Conservation (phyloP, 2,888 invertebrate species). For the Drosophila siamana region DNA sequence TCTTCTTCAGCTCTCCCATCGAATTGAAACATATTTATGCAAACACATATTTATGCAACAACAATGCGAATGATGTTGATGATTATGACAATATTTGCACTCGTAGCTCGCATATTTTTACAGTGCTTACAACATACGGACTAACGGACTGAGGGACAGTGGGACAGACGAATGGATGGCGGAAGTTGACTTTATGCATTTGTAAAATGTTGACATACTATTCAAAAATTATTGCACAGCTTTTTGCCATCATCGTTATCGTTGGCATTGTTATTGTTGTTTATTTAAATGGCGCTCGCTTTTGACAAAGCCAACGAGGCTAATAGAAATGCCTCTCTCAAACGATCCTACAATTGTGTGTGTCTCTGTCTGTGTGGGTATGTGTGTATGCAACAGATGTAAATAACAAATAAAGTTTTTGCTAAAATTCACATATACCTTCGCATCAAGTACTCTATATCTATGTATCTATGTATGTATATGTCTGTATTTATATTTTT, state of each 20-base stretch:
- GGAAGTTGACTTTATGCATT: constrained; percentile 80
- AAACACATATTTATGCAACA: constrained; percentile 35
- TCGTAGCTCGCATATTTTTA: constrained; percentile 65
- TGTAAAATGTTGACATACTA: constrained; percentile 78
- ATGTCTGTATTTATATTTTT: constrained; percentile 34
- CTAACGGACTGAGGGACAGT: constrained; percentile 3
- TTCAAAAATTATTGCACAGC: constrained; percentile 79
- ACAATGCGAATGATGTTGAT: constrained; percentile 69
- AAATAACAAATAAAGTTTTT: constrained; percentile 54
- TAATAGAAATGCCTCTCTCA: constrained; percentile 48
- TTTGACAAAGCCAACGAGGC: constrained; percentile 50
- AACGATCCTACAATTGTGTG: constrained; percentile 37
- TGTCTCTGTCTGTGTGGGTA: neutral
- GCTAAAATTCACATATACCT: constrained; percentile 24
- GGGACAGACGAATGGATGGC: constrained; percentile 30
- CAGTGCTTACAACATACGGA: constrained; percentile 35
- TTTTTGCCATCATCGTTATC: constrained; percentile 54
- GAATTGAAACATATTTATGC: constrained; percentile 67
- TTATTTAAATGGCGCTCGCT: constrained; percentile 21
- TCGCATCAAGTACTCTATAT: neutral
- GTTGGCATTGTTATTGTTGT: constrained; percentile 16
- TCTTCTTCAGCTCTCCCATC: constrained; percentile 10
- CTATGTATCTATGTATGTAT: neutral
- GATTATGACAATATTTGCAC: constrained; percentile 80
- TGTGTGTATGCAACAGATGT: constrained; percentile 24